Conservation (phyloP, 2,797 vertebrate species). For the Protosalanx chinensis region DNA sequence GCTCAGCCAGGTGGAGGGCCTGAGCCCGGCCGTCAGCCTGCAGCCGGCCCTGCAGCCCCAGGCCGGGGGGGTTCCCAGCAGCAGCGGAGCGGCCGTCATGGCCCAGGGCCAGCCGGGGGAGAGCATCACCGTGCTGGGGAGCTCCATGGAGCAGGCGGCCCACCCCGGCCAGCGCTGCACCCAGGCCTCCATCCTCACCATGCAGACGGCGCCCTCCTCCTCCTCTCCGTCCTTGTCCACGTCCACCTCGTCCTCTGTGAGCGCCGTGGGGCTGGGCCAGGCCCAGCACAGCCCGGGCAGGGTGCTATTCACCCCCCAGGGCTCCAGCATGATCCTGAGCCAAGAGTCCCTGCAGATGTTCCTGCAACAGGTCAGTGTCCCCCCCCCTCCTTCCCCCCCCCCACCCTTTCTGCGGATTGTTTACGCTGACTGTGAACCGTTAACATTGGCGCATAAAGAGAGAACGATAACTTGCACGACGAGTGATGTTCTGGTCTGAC, state of each 20-base stretch:
- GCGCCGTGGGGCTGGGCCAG: conserved; percentile 73
- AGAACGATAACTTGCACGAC: conserved; percentile 60
- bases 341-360: conserved; percentile 94
- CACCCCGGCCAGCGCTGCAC: conserved; percentile 68
- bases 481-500: conserved; percentile 65
- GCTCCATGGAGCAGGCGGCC: conserved; percentile 72
- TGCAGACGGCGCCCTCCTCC: conserved; percentile 72
- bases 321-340: conserved; percentile 81
- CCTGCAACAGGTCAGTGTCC: conserved; percentile 86
- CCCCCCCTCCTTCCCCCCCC: too few relatives aligned
- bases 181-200: conserved; percentile 77
- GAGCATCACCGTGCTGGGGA: conserved; percentile 69
- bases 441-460: conserved; percentile 46
- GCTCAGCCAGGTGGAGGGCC: conserved; percentile 82
- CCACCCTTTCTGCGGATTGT: background rate
- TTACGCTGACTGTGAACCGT: conserved; percentile 29
- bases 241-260: conserved; percentile 68
- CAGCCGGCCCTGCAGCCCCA: conserved; percentile 75
- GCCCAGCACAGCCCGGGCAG: conserved; percentile 84
- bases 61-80: conserved; percentile 64
- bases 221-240: conserved; percentile 69
- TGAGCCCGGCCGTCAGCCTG: conserved; percentile 81
- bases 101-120: conserved; percentile 68
- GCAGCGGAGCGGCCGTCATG: conserved; percentile 59
- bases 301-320: conserved; percentile 81